phyloP scores from a whole-genome alignment of 2,113 vertebrate species.

The Halcyon senegalensis region DNA sequence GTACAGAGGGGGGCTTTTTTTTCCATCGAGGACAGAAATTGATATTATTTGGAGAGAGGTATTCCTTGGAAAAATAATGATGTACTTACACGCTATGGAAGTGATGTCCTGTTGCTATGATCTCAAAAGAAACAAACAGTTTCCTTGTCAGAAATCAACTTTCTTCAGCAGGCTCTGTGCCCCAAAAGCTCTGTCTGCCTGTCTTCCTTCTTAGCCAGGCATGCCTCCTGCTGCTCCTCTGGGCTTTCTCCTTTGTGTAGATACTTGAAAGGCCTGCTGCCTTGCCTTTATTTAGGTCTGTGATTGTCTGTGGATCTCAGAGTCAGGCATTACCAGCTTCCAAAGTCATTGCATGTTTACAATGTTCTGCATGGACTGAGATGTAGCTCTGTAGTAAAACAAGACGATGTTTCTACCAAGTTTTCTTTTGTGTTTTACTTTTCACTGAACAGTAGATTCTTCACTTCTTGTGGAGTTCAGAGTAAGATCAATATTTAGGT shows the following conservation, averaged over 20 bases:
- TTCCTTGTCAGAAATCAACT: background rate
- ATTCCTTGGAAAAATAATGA: background rate
- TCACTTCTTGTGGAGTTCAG: background rate
- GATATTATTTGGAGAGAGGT: background rate
- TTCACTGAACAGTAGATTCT: background rate
- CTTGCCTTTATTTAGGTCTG: background rate
- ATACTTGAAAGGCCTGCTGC: background rate
- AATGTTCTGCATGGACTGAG: background rate
- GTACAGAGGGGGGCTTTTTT: background rate
- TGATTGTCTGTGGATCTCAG: background rate
- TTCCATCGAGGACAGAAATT: background rate
- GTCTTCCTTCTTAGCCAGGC: background rate
- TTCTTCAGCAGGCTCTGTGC: background rate
- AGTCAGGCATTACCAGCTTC: background rate
- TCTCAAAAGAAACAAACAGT: conserved; percentile 22
- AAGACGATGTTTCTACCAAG: background rate
- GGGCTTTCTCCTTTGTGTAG: background rate
- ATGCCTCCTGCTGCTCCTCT: background rate
- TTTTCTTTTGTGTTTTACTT: background rate
- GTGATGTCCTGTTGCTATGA: conserved; percentile 18
- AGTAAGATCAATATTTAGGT: background rate
- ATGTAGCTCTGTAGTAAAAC: background rate
- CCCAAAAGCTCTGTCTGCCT: background rate
- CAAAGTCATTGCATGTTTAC: background rate
- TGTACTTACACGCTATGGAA: background rate